Evolutionary conservation across 2,113 vertebrate genomes (phyloP).

Genomic region (Tachuris rubrigastra): DNA sequence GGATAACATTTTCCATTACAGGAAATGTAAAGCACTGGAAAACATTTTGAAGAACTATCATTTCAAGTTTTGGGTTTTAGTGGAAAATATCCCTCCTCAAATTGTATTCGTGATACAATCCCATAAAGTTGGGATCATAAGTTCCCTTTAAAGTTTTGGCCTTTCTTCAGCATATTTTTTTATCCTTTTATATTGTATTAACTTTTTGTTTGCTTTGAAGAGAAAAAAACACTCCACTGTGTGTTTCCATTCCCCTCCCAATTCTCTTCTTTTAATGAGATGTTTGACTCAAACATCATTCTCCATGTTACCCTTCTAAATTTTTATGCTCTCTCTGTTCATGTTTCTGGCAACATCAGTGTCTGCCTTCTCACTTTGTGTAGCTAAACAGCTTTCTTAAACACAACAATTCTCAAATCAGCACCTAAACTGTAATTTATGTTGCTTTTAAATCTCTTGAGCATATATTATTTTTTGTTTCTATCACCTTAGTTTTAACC

Average conservation of each 20-base stretch:
- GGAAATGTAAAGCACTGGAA: constrained; percentile 30
- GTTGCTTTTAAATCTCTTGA: background rate
- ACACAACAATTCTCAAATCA: background rate
- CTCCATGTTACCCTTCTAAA: background rate
- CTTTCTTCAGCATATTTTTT: background rate
- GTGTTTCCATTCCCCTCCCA: constrained; percentile 2
- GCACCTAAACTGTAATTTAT: background rate
- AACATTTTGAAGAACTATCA: constrained; percentile 42
- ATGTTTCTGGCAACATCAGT: background rate
- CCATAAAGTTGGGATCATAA: constrained; percentile 33
- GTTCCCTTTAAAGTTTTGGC: constrained; percentile 17
- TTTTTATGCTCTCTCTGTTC: background rate
- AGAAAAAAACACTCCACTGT: background rate
- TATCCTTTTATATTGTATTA: background rate
- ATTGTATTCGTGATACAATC: constrained; percentile 16
- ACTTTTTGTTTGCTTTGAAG: constrained; percentile 38
- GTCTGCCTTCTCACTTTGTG: background rate
- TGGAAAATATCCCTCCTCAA: constrained; percentile 13
- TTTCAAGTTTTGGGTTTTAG: constrained; percentile 44
- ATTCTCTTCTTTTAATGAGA: background rate
- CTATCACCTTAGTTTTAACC: background rate
- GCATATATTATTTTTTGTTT: background rate
- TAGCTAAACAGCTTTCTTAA: background rate
- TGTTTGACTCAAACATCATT: background rate
- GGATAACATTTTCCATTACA: constrained; percentile 55